Evolutionary conservation across 2,113 vertebrate genomes (phyloP).

Genomic region (Apteryx mantelli): DNA sequence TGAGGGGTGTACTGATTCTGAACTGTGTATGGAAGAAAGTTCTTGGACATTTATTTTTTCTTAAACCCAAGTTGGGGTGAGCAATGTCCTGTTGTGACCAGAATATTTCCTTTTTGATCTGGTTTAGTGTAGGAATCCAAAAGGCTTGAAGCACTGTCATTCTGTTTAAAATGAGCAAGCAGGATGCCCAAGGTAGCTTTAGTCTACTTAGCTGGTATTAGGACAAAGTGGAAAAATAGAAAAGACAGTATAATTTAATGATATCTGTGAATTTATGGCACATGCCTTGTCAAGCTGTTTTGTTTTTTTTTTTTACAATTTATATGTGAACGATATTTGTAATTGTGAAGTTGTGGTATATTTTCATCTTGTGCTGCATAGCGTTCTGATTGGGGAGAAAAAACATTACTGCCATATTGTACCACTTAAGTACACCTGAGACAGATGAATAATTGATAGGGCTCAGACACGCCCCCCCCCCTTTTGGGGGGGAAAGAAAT

Average conservation of each 20-base stretch:
- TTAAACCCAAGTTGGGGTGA: background rate
- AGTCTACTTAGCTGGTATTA: background rate
- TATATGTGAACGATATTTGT: background rate
- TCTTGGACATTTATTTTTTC: fast-evolving
- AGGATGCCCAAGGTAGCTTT: background rate
- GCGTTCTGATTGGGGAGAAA: background rate
- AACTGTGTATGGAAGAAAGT: background rate
- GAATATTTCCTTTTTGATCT: background rate
- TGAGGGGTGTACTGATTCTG: background rate
- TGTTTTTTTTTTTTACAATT: background rate
- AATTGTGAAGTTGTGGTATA: background rate
- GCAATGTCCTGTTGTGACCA: background rate
- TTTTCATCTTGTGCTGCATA: background rate
- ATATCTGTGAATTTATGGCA: background rate
- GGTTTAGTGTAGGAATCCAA: background rate
- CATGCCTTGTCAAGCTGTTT: background rate
- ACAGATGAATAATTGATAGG: background rate
- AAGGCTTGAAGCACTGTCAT: background rate
- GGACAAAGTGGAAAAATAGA: background rate
- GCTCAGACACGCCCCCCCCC: background rate
- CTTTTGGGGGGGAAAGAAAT: too few species aligned
- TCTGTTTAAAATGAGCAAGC: background rate
- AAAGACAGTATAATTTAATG: background rate
- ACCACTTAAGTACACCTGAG: background rate
- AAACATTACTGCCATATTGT: background rate